Conservation (phyloP, 2,888 invertebrate genomes). For the Thymelicus acteon region DNA sequence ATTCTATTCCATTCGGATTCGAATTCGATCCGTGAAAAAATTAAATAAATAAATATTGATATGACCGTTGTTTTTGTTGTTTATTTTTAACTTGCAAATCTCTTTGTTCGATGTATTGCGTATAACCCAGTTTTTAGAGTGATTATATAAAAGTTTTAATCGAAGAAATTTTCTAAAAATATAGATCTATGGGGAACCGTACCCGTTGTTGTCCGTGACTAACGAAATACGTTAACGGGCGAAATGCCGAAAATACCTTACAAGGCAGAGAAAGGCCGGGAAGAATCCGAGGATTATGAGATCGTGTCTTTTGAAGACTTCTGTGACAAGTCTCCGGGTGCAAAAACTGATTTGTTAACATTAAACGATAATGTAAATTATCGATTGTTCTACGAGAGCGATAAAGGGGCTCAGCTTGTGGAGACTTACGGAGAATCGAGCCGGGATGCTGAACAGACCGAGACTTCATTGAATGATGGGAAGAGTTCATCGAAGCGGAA, state of each 20-base stretch:
- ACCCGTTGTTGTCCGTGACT: background rate
- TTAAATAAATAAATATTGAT: background rate
- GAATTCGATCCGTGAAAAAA: background rate
- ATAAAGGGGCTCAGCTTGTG: conserved; percentile 59
- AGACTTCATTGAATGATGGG: conserved; percentile 72
- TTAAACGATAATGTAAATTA: conserved; percentile 82
- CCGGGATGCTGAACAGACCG: conserved; percentile 62
- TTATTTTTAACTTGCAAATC: background rate
- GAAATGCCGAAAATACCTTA: conserved; percentile 79
- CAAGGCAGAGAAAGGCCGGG: conserved; percentile 70
- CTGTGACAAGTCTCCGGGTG: conserved; percentile 81
- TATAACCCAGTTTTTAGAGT: background rate
- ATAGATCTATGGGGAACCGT: background rate
- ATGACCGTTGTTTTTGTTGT: background rate
- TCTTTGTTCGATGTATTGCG: background rate
- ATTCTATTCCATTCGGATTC: too few species aligned
- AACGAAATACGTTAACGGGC: conserved; percentile 16
- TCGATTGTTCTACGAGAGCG: conserved; percentile 75
- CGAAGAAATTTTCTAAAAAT: background rate
- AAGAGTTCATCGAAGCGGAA: conserved; percentile 68
- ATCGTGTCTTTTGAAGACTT: conserved; percentile 86
- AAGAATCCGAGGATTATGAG: conserved; percentile 77
- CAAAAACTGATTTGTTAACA: conserved; percentile 82
- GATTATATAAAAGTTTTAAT: background rate
- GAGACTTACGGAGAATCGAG: conserved; percentile 64